Evolutionary conservation across 2,797 vertebrate genomes (phyloP).

Genomic region (Scomberomorus guttatus): DNA sequence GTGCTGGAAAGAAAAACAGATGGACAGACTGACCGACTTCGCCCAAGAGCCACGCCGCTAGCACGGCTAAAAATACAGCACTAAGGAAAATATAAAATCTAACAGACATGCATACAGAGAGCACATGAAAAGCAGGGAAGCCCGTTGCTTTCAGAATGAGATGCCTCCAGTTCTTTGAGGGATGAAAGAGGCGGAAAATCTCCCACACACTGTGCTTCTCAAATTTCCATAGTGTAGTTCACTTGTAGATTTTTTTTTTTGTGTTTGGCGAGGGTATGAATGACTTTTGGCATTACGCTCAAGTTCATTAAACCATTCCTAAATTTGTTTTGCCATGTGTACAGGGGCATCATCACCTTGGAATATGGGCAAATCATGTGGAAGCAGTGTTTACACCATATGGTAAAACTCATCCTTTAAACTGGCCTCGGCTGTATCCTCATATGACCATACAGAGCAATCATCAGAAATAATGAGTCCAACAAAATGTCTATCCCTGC

Average conservation of each 20-base stretch:
- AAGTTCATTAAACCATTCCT: not conserved
- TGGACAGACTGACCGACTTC: not conserved
- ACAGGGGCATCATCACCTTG: not conserved
- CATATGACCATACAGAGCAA: constrained; percentile 7
- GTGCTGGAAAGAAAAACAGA: not conserved
- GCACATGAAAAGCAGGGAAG: not conserved
- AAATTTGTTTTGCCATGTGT: not conserved
- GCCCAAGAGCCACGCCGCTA: too few species aligned
- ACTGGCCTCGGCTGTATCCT: not conserved
- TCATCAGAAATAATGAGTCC: constrained; percentile 24
- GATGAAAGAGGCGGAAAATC: not conserved
- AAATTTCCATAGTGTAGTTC: not conserved
- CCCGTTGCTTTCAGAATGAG: not conserved
- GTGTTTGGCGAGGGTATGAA: not conserved
- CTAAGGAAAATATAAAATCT: not conserved
- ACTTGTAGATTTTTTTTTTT: not conserved
- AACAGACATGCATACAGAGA: not conserved
- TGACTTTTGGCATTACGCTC: not conserved
- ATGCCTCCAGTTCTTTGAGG: not conserved
- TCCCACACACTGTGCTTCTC: not conserved
- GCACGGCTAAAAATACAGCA: not conserved
- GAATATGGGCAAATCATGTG: constrained; percentile 8
- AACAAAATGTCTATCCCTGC: constrained; percentile 18
- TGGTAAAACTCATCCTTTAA: constrained; percentile 1
- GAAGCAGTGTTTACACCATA: not conserved